phyloP scores from a whole-genome alignment of 2,113 vertebrate genomes.

The Hucho hucho region DNA sequence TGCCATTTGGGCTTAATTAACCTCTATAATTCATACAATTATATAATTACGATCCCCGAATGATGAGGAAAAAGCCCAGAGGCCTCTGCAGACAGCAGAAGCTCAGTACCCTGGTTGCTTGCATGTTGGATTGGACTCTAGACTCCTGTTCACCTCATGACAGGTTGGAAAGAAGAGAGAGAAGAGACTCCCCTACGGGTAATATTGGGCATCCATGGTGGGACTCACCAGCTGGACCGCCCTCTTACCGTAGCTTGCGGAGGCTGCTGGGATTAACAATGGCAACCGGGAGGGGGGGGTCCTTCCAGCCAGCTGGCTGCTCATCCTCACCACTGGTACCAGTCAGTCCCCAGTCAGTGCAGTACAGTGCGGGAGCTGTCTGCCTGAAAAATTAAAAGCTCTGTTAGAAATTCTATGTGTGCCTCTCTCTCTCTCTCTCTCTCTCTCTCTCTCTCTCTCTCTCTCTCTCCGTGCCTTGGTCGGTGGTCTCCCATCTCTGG shows the following conservation, averaged over 20 bases:
- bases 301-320: too few species aligned
- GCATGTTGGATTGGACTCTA: constrained; percentile 21
- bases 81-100: constrained; percentile 16
- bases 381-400: too few species aligned
- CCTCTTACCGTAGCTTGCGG: constrained; percentile 17
- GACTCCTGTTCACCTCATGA: neutral
- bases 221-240: neutral
- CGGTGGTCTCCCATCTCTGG: too few species aligned
- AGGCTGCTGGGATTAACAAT: constrained; percentile 65
- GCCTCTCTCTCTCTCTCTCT: too few species aligned
- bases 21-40: constrained; percentile 50
- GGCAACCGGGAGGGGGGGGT: constrained; percentile 44
- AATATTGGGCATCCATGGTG: too few species aligned
- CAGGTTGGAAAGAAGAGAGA: neutral
- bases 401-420: too few species aligned
- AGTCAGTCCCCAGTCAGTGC: too few species aligned
- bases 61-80: neutral
- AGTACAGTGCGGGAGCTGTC: too few species aligned
- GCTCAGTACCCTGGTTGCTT: constrained; percentile 7
- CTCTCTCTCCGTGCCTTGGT: too few species aligned
- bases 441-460: too few species aligned
- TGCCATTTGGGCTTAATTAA: constrained; percentile 41
- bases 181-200: too few species aligned
- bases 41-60: constrained; percentile 22
- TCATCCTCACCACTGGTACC: too few species aligned